A percentile compares a stretch with the other conserved stretches of the same genome.
Conservation (phyloP, 2,797 vertebrate species). For the Mus spretus region DNA sequence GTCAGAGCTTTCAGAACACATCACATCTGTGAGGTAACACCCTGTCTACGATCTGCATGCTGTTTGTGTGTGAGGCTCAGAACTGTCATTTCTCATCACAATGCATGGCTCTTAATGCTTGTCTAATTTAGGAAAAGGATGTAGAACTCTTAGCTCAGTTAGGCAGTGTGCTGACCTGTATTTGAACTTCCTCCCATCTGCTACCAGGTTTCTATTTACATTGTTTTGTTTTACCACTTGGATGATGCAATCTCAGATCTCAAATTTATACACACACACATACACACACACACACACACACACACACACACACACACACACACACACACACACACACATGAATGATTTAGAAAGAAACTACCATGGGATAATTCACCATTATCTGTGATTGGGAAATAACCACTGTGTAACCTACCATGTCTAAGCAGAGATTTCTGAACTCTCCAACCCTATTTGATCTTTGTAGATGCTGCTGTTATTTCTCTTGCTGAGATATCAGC, state of each 20-base stretch:
- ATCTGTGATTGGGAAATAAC: conserved; percentile 70
- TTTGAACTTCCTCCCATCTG: conserved; percentile 89
- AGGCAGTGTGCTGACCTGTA: conserved; percentile 86
- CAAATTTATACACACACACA: no score
- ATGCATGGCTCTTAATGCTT: conserved; percentile 87
- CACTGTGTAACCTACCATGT: conserved; percentile 61
- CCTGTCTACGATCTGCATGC: conserved; percentile 86
- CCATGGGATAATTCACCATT: conserved; percentile 66
- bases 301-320: no score
- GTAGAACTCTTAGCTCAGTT: conserved; percentile 87
- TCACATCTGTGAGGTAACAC: conserved; percentile 87
- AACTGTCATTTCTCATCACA: conserved; percentile 90
- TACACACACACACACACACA: no score
- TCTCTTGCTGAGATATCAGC: conserved; percentile 90
- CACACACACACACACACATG: no score
- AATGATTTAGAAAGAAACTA: conserved; percentile 67
- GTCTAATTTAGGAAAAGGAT: conserved; percentile 88
- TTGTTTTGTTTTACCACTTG: conserved; percentile 66
- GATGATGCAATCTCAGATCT: background rate
- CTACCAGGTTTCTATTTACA: conserved; percentile 72
- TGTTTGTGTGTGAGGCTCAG: conserved; percentile 86
- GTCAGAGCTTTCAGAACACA: conserved; percentile 88
- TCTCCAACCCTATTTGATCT: conserved; percentile 87
- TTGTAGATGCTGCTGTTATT: conserved; percentile 90
- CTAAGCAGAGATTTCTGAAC: conserved; percentile 85